phyloP scores from a whole-genome alignment of 2,797 vertebrate species.

The Brachymystax lenok region DNA sequence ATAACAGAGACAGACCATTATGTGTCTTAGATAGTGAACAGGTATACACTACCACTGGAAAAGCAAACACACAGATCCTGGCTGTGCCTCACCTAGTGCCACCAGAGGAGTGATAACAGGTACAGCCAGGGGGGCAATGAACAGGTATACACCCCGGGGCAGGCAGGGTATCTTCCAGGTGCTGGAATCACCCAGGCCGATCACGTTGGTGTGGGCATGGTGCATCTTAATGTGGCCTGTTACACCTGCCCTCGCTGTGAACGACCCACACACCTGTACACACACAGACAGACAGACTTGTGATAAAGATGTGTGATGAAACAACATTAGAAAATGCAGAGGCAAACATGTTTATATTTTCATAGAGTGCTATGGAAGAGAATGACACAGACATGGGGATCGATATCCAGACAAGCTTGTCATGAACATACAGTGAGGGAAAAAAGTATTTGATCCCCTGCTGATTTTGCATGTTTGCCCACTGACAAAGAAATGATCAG shows the following conservation, averaged over 20 bases:
- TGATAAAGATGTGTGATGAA: not conserved
- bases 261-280: slow-evolving; percentile 84
- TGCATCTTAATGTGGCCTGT: slow-evolving; percentile 90
- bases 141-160: slow-evolving; percentile 86
- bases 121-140: slow-evolving; percentile 82
- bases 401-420: too few relatives aligned
- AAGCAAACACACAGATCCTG: not conserved
- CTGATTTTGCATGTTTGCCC: too few relatives aligned
- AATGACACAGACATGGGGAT: too few relatives aligned
- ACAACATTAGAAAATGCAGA: not conserved
- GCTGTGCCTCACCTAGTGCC: slow-evolving; percentile 78
- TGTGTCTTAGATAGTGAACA: too few relatives aligned
- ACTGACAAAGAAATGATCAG: too few relatives aligned
- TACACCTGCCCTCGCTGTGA: slow-evolving; percentile 77
- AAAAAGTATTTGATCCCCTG: too few relatives aligned
- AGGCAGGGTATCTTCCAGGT: slow-evolving; percentile 87
- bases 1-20: too few relatives aligned
- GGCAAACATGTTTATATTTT: too few relatives aligned
- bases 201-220: slow-evolving; percentile 89
- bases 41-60: too few relatives aligned
- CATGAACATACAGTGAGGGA: not conserved
- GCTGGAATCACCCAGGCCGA: slow-evolving; percentile 92
- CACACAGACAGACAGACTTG: slow-evolving; percentile 4
- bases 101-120: slow-evolving; percentile 88
- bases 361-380: too few relatives aligned